Evolutionary conservation across 64 coral and sea anemone species (phyloP).

Genomic region (Exaiptasia diaphana): DNA sequence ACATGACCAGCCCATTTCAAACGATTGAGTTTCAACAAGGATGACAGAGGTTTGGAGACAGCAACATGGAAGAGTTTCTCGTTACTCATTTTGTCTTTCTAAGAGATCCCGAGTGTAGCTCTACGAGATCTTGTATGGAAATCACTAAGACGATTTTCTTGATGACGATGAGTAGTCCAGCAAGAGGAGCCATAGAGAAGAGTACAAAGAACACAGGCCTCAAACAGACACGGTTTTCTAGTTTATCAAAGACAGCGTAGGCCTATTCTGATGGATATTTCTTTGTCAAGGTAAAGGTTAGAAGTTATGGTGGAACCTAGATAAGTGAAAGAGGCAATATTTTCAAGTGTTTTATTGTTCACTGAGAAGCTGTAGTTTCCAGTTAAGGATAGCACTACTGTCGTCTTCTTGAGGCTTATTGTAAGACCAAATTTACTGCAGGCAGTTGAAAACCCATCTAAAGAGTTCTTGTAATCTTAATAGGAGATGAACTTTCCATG

Average conservation of each 20-base stretch:
- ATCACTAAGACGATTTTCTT: neutral
- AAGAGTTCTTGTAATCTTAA: no score
- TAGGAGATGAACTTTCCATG: no score
- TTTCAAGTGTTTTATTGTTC: no score
- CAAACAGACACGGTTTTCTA: constrained; percentile 1
- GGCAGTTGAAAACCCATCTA: no score
- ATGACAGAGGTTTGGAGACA: constrained; percentile 18
- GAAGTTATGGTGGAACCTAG: no score
- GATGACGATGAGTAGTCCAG: neutral
- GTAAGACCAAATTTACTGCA: no score
- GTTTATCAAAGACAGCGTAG: constrained; percentile 8
- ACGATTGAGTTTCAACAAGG: neutral
- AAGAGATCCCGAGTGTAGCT: neutral
- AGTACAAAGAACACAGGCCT: neutral
- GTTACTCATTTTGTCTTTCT: neutral
- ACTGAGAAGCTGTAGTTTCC: no score
- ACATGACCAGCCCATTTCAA: constrained; percentile 14
- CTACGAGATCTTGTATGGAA: neutral
- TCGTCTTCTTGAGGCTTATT: no score
- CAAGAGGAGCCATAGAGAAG: neutral
- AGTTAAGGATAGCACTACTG: no score
- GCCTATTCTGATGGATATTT: no score
- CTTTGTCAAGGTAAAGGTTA: no score
- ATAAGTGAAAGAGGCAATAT: no score
- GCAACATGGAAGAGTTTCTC: neutral